phyloP scores from a whole-genome alignment of 2,888 invertebrate species.

The Gisinianus flammeolus region DNA sequence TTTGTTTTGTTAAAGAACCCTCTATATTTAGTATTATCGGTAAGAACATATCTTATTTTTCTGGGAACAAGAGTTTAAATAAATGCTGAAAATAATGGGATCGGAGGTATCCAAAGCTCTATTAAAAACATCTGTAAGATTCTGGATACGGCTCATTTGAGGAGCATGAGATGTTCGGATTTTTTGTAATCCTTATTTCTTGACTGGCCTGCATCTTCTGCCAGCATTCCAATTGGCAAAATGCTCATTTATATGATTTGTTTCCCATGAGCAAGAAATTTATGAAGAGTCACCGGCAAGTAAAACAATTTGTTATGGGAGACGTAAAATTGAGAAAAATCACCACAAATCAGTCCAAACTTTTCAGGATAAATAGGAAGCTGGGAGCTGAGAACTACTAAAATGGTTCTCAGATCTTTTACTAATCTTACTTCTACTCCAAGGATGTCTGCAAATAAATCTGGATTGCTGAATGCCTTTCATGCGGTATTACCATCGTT shows the following conservation, averaged over 20 bases:
- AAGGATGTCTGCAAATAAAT: background rate
- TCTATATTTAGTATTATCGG: no score
- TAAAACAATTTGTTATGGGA: background rate
- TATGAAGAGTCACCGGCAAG: background rate
- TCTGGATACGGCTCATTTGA: background rate
- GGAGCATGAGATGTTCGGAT: background rate
- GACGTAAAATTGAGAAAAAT: background rate
- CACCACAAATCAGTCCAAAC: background rate
- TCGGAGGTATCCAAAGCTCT: background rate
- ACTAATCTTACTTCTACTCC: background rate
- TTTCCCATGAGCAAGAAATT: background rate
- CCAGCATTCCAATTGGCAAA: no score
- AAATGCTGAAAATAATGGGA: background rate
- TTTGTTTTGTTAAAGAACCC: no score
- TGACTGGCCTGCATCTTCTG: background rate
- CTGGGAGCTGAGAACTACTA: background rate
- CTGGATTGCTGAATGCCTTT: background rate
- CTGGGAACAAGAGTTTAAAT: no score
- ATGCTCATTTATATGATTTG: background rate
- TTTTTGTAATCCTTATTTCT: background rate
- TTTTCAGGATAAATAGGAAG: background rate
- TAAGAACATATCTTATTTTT: no score
- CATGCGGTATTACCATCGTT: background rate
- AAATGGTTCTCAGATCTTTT: background rate
- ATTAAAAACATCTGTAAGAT: background rate